Percentiles rank a stretch among this genome's conserved stretches.
Conservation (phyloP, 2,113 vertebrate species). For the Rhinolophus ferrumequinum region DNA sequence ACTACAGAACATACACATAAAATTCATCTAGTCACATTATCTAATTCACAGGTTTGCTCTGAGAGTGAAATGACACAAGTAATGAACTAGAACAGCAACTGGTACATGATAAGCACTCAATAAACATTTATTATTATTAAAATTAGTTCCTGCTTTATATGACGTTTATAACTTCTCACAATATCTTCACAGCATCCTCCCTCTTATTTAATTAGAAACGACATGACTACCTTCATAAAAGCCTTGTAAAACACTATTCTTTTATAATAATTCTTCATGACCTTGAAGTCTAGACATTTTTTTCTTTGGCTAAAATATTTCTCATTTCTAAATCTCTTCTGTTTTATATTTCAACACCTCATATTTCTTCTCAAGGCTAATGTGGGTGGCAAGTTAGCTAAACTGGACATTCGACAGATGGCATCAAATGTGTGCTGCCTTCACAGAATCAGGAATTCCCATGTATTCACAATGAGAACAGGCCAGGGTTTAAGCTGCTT, state of each 20-base stretch:
- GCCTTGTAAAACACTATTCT: background rate
- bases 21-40: background rate
- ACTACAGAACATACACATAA: background rate
- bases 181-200: background rate
- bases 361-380: background rate
- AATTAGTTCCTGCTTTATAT: background rate
- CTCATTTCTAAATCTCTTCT: background rate
- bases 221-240: background rate
- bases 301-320: constrained; percentile 20
- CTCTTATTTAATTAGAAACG: background rate
- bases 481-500: background rate
- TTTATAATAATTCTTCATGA: background rate
- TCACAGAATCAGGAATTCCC: background rate
- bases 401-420: background rate
- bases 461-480: accelerated
- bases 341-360: background rate
- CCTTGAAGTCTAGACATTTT: background rate
- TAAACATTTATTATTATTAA: background rate
- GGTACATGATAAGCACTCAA: background rate
- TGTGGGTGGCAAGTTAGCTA: background rate
- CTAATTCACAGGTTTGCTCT: background rate
- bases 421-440: background rate
- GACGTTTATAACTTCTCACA: background rate
- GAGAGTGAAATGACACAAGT: background rate
- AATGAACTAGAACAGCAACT: background rate